A percentile compares a stretch with the other conserved stretches of the same genome.
Conservation (phyloP, 2,888 invertebrate genomes). For the Bombylius major region DNA sequence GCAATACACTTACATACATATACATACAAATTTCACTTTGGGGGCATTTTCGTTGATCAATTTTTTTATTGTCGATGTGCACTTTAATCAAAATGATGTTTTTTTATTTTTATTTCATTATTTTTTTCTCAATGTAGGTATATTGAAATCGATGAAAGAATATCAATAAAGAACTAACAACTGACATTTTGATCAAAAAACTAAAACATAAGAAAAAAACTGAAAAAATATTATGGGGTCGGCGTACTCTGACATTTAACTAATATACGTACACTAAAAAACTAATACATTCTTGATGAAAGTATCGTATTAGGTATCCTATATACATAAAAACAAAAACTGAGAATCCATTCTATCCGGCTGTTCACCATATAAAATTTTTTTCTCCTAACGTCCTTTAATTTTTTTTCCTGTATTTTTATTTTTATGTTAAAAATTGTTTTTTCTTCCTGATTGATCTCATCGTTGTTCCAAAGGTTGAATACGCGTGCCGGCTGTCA, state of each 20-base stretch:
- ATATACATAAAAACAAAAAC: not conserved
- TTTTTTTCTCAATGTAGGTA: not conserved
- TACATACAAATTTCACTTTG: too few species aligned
- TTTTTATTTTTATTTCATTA: too few species aligned
- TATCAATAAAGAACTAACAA: not conserved
- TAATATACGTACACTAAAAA: not conserved
- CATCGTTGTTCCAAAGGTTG: constrained; percentile 4
- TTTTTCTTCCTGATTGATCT: not conserved
- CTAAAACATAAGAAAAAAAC: not conserved
- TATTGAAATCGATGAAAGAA: not conserved
- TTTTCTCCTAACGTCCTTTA: not conserved
- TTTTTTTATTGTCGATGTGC: too few species aligned
- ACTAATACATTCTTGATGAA: not conserved
- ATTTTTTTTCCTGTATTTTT: not conserved
- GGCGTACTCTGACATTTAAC: not conserved
- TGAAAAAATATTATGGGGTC: not conserved
- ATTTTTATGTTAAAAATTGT: not conserved
- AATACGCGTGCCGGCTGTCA: constrained; percentile 7
- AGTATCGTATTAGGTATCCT: not conserved
- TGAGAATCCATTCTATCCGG: not conserved
- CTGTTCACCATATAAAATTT: not conserved
- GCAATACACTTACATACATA: too few species aligned
- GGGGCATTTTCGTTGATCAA: too few species aligned
- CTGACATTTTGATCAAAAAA: not conserved
- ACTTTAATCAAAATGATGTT: too few species aligned